These are phyloP conservation scores for Aethes cnicana DNA, from an alignment of 2,888 invertebrate genomes.

Conservation along the genomic window DNA sequence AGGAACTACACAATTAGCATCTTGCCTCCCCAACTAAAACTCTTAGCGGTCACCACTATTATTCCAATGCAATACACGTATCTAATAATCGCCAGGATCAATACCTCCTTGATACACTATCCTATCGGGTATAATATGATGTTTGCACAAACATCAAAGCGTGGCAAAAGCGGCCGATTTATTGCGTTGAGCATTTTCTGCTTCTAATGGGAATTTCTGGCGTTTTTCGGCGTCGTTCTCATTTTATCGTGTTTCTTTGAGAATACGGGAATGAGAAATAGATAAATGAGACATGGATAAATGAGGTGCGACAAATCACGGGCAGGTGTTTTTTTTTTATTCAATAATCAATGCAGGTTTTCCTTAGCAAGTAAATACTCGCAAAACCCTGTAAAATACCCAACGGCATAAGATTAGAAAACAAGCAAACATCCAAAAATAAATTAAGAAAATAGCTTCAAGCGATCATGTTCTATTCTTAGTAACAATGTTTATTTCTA, in stretches of 20 bases:
- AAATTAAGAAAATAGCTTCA: too few relatives aligned
- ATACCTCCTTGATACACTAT: conserved; percentile 14
- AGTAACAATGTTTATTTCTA: too few relatives aligned
- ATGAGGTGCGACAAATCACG: neutral
- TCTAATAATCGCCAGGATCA: conserved; percentile 15
- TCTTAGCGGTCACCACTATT: too few relatives aligned
- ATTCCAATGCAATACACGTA: conserved; percentile 2
- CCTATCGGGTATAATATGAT: conserved; percentile 14
- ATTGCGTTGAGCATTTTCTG: conserved; percentile 21
- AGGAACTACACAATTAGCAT: too few relatives aligned
- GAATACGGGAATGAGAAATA: neutral
- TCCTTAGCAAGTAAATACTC: too few relatives aligned
- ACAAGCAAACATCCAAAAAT: too few relatives aligned
- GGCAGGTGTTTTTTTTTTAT: too few relatives aligned
- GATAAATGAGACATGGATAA: neutral
- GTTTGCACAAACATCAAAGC: conserved; percentile 24
- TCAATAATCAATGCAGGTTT: too few relatives aligned
- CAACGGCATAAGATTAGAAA: too few relatives aligned
- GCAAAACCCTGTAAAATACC: too few relatives aligned
- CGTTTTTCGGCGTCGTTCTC: conserved; percentile 11
- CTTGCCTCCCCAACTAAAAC: too few relatives aligned
- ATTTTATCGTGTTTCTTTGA: conserved; percentile 6
- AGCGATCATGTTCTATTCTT: too few relatives aligned
- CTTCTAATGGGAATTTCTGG: conserved; percentile 16
- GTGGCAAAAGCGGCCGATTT: conserved; percentile 16